Conservation (phyloP, 37 sponge, comb jelly and placozoan genomes). For the Chondrilla cf. caribensis region DNA sequence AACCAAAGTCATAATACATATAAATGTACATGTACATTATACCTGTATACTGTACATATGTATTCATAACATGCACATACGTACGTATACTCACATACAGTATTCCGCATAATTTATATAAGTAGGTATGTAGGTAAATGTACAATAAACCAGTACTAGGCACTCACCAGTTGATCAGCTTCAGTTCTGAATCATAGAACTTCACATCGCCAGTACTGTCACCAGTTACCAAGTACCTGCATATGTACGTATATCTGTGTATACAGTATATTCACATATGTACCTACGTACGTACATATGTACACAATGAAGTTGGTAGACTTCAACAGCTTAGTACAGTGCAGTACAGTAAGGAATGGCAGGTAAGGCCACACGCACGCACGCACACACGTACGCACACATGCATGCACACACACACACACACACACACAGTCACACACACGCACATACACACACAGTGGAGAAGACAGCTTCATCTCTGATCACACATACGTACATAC, state of each 20-base stretch:
- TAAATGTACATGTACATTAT: neutral
- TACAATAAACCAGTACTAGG: neutral
- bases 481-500: neutral
- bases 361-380: too few relatives aligned
- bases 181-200: slow-evolving; percentile 83
- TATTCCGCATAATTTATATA: too few relatives aligned
- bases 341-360: too few relatives aligned
- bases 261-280: too few relatives aligned
- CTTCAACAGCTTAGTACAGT: too few relatives aligned
- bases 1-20: neutral
- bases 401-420: neutral
- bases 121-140: too few relatives aligned
- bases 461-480: too few relatives aligned
- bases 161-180: slow-evolving; percentile 83
- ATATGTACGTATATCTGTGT: too few relatives aligned
- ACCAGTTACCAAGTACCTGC: slow-evolving; percentile 76
- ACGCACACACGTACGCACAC: neutral
- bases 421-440: neutral
- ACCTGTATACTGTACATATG: too few relatives aligned
- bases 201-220: slow-evolving; percentile 75
- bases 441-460: neutral
- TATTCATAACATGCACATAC: neutral
- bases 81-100: too few relatives aligned
- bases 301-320: neutral
- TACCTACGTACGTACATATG: neutral